phyloP scores from a whole-genome alignment of 1,140 invertebrate genomes.

The Zeugodacus cucurbitae region DNA sequence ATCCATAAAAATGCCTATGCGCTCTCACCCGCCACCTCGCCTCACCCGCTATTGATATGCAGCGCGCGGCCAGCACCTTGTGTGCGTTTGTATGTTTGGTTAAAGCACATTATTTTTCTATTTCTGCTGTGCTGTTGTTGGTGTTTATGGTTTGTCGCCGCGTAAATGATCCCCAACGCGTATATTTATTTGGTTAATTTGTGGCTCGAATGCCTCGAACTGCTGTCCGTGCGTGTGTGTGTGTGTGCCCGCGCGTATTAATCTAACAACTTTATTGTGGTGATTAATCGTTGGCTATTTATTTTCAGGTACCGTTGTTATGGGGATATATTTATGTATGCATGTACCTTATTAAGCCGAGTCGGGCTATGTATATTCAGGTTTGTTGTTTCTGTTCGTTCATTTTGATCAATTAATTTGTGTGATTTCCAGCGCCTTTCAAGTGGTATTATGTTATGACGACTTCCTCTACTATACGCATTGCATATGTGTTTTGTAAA shows the following conservation, averaged over 20 bases:
- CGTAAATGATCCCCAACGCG: background rate
- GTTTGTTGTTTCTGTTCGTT: background rate
- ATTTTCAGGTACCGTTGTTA: background rate
- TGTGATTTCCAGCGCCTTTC: background rate
- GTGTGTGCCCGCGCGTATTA: background rate
- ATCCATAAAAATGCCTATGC: background rate
- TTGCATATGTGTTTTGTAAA: too few relatives aligned
- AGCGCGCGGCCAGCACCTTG: background rate
- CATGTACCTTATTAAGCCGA: background rate
- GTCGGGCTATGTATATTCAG: background rate
- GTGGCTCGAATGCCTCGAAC: background rate
- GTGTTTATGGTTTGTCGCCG: conserved; percentile 23
- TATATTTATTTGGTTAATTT: background rate
- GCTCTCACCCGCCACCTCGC: background rate
- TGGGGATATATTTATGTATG: background rate
- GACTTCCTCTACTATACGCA: background rate
- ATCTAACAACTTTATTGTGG: conserved; percentile 19
- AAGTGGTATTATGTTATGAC: background rate
- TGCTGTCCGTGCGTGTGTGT: background rate
- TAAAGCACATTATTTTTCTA: background rate
- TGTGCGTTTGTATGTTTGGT: background rate
- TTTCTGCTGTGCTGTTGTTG: background rate
- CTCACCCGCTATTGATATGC: background rate
- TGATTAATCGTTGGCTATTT: conserved; percentile 31
- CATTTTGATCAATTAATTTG: conserved; percentile 1